Evolutionary conservation across 2,888 invertebrate genomes (phyloP).

Genomic region (Mesoligia furuncula): DNA sequence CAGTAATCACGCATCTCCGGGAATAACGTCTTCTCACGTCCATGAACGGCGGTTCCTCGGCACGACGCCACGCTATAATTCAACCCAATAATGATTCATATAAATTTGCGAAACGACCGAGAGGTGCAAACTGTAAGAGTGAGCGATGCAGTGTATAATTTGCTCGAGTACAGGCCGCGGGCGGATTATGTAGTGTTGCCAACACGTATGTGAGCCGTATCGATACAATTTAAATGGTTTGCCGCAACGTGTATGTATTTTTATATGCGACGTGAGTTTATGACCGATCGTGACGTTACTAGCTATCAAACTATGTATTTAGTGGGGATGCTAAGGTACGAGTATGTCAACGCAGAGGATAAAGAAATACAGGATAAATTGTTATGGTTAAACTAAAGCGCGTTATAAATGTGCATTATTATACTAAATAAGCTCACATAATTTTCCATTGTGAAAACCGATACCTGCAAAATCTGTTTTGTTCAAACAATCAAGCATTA

Average conservation of each 20-base stretch:
- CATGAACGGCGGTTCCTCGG: conserved; percentile 69
- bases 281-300: conserved; percentile 27
- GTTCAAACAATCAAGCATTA: conserved; percentile 52
- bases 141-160: conserved; percentile 82
- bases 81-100: conserved; percentile 85
- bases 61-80: conserved; percentile 82
- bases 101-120: conserved; percentile 85
- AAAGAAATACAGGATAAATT: not conserved
- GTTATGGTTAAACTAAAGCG: not conserved
- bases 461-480: conserved; percentile 41
- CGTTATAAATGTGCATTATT: not conserved
- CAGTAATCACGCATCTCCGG: conserved; percentile 63
- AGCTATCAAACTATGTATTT: conserved; percentile 36
- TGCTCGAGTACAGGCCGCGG: conserved; percentile 78
- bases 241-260: conserved; percentile 60
- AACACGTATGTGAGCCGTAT: conserved; percentile 58
- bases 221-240: conserved; percentile 64
- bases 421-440: not conserved
- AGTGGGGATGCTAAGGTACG: not conserved
- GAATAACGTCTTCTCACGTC: conserved; percentile 72
- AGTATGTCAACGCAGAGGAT: conserved; percentile 12
- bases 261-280: conserved; percentile 51
- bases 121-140: conserved; percentile 85
- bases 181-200: conserved; percentile 75
- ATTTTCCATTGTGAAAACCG: conserved; percentile 27